phyloP scores from a whole-genome alignment of 2,797 vertebrate species.

The Pogonophryne albipinna region DNA sequence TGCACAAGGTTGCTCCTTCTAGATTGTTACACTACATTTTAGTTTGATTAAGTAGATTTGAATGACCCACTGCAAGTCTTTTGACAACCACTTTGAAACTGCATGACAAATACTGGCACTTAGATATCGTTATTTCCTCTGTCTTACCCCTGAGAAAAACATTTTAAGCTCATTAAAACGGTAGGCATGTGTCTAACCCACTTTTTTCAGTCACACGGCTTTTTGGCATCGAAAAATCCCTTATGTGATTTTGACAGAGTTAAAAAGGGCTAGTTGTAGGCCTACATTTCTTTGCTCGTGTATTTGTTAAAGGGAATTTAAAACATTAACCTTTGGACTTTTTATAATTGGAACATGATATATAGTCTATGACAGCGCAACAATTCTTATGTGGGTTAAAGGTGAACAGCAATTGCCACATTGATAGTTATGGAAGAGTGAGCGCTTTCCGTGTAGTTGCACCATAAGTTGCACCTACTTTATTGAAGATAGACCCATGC shows the following conservation, averaged over 20 bases:
- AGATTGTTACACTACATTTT: not conserved
- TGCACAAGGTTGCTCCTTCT: not conserved
- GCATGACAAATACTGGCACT: too few relatives aligned
- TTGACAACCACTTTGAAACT: not conserved
- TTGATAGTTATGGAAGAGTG: not conserved
- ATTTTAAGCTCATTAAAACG: slow-evolving; percentile 15
- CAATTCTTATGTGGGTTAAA: slow-evolving; percentile 16
- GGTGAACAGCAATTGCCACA: slow-evolving; percentile 36
- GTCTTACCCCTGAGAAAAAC: slow-evolving; percentile 4
- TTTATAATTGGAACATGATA: not conserved
- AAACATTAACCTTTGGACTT: not conserved
- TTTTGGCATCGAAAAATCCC: not conserved
- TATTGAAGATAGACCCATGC: not conserved
- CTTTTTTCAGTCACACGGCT: not conserved
- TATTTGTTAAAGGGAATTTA: slow-evolving; percentile 8
- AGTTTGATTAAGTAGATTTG: not conserved
- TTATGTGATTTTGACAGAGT: not conserved
- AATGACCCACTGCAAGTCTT: not conserved
- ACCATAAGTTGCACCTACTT: slow-evolving; percentile 7
- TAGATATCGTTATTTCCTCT: not conserved
- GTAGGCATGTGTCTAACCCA: slow-evolving; percentile 12
- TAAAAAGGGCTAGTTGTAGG: not conserved
- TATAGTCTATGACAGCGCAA: not conserved
- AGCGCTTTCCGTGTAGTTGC: slow-evolving; percentile 17
- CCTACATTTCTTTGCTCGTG: not conserved